These are phyloP conservation scores for Loripinus fragilis DNA, from an alignment of 2,888 invertebrate species.

Conservation along the genomic window DNA sequence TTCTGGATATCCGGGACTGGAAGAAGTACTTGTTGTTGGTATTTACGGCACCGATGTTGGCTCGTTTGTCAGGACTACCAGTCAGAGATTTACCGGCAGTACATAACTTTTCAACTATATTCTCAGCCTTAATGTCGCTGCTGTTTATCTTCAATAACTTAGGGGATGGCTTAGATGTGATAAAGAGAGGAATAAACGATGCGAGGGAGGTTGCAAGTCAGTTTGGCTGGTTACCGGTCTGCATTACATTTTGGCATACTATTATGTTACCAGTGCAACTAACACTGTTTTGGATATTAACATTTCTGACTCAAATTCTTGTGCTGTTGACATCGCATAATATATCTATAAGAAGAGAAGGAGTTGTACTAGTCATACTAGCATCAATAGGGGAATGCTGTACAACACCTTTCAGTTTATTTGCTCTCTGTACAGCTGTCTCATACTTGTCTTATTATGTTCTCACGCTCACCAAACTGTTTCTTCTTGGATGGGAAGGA, in stretches of 20 bases:
- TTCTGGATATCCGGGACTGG: slow-evolving; percentile 83
- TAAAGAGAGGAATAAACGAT: slow-evolving; percentile 73
- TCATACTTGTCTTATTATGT: slow-evolving; percentile 84
- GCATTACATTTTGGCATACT: slow-evolving; percentile 83
- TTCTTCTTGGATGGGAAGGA: slow-evolving; percentile 82
- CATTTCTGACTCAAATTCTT: slow-evolving; percentile 83
- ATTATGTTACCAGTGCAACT: slow-evolving; percentile 84
- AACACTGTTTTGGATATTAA: slow-evolving; percentile 84
- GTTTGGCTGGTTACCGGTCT: slow-evolving; percentile 81
- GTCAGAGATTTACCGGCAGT: slow-evolving; percentile 80
- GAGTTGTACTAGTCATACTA: slow-evolving; percentile 82
- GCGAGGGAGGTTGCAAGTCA: slow-evolving; percentile 75
- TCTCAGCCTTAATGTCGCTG: slow-evolving; percentile 82
- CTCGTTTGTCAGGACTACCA: slow-evolving; percentile 84
- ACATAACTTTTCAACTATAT: slow-evolving; percentile 84
- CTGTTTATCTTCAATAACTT: slow-evolving; percentile 83
- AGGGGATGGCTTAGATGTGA: slow-evolving; percentile 80
- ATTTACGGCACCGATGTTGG: slow-evolving; percentile 84
- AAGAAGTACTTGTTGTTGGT: slow-evolving; percentile 82
- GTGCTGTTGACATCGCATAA: slow-evolving; percentile 77
- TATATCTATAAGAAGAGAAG: slow-evolving; percentile 77
- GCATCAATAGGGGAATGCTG: slow-evolving; percentile 83
- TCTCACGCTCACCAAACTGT: slow-evolving; percentile 83
- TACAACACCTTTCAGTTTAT: slow-evolving; percentile 84
- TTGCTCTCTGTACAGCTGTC: slow-evolving; percentile 85